Base-by-base conservation (phyloP, 2,888 invertebrate genomes). In the Ophion obscuratus region DNA sequence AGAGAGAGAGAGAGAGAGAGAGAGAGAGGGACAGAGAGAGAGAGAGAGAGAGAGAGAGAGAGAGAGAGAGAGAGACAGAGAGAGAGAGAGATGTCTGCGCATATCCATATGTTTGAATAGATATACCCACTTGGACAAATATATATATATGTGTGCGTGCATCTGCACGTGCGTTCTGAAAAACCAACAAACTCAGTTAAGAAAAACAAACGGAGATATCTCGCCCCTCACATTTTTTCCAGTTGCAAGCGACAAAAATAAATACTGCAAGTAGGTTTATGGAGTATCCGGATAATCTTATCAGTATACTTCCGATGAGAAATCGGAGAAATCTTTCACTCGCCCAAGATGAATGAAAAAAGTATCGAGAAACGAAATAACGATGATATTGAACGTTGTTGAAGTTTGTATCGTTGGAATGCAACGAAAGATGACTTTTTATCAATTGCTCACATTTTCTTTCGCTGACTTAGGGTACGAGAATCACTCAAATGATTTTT, bases 161-260 rank as follows among this genome's bases (percentile, higher is more conserved):
- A 53, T 3, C 53, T 17, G 53, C 53, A 53, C 53, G 53, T 53
- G 53, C 53, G 17, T 53, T 53, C 17, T 17, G 75, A 53, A 68
- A 76, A 79, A 79, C 73, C 40, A 73, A 80, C 64, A 53, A 74
- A 73, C 70, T n/a, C 53, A 59, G 31, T 68, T 61, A 64, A 73
- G 67, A 79, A 70, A 82, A 70, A 68, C 68, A 40, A 81, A 81
- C 27, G 67, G 68, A 73, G 71, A 73, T 84, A 76, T 80, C 70
- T 44, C 14, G 11, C 20, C 24, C 61, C 17, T n/a, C 53, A 17
- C 53, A 59, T 77, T 70, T 47, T 27, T 67, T 24, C 64, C 31
- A 53, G 57, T 70, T 47, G 61, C 71, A 66, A 40, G 57, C 36
- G 47, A 67, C 70, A 27, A 31, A 20, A 17, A 81, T 67, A 76